Conservation (phyloP, 2,113 vertebrate genomes). For the Caranx melampygus region DNA sequence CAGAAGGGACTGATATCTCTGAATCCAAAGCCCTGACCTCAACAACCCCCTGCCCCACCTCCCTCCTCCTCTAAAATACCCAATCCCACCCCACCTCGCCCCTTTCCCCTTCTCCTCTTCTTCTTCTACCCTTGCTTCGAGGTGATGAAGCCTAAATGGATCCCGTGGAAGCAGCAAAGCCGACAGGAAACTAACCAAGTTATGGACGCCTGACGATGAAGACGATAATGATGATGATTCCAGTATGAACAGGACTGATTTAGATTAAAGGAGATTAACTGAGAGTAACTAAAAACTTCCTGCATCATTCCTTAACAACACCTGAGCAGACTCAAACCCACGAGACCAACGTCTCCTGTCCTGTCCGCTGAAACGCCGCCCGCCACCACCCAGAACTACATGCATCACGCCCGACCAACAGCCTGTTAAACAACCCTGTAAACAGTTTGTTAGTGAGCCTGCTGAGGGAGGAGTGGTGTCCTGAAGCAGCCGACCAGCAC, state of each 20-base stretch:
- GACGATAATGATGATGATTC: constrained; percentile 58
- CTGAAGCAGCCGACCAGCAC: neutral
- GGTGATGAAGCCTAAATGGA: constrained; percentile 60
- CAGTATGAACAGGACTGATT: constrained; percentile 62
- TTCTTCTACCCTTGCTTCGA: constrained; percentile 38
- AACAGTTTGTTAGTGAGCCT: neutral
- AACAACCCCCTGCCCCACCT: neutral
- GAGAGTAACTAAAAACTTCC: constrained; percentile 66
- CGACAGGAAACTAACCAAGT: constrained; percentile 56
- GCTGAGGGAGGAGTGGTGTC: neutral
- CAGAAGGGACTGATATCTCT: constrained; percentile 90
- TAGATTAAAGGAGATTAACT: constrained; percentile 62
- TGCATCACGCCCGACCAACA: neutral
- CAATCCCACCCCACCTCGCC: neutral
- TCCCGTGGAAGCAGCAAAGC: constrained; percentile 56
- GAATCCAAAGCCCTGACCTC: constrained; percentile 49
- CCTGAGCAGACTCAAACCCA: constrained; percentile 51
- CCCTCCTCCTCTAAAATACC: neutral
- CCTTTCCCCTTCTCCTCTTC: neutral
- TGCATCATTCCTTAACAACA: constrained; percentile 73
- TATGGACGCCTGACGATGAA: constrained; percentile 43
- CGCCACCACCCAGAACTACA: constrained; percentile 7
- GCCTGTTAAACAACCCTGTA: neutral
- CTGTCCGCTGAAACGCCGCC: constrained; percentile 4
- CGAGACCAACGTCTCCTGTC: neutral